Conservation (phyloP, 2,113 vertebrate genomes). For the Rostratula benghalensis region DNA sequence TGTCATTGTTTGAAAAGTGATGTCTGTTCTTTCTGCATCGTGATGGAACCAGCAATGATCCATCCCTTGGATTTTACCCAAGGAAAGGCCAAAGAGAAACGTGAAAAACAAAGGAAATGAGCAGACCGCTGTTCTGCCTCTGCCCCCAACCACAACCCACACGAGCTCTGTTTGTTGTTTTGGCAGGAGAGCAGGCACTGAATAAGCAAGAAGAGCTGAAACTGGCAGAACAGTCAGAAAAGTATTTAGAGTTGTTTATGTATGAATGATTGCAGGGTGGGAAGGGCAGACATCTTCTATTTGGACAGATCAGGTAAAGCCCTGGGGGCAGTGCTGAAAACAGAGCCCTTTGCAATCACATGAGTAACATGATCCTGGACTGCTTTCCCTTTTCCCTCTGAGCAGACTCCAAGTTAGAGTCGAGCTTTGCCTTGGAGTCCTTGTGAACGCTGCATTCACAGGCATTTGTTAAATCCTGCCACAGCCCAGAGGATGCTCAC, state of each 20-base stretch:
- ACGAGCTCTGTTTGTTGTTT: conserved; percentile 34
- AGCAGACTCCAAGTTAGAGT: conserved; percentile 18
- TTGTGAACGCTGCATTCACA: background rate
- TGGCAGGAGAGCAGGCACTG: conserved; percentile 21
- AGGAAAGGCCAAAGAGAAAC: conserved; percentile 48
- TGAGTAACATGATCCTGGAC: conserved; percentile 50
- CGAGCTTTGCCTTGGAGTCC: conserved; percentile 14
- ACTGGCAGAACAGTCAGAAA: conserved; percentile 40
- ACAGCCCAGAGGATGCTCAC: conserved; percentile 36
- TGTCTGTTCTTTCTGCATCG: conserved; percentile 21
- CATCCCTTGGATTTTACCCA: conserved; percentile 47
- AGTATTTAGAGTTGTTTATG: conserved; percentile 62
- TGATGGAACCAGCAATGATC: conserved; percentile 51
- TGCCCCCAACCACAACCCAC: conserved; percentile 46
- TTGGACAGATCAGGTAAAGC: conserved; percentile 60
- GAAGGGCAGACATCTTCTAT: conserved; percentile 45
- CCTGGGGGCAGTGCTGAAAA: conserved; percentile 2
- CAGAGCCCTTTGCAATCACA: conserved; percentile 27
- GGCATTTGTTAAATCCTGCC: conserved; percentile 33
- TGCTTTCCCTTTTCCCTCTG: conserved; percentile 21
- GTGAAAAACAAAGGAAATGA: conserved; percentile 47
- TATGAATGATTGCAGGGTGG: conserved; percentile 56
- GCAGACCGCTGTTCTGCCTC: conserved; percentile 23
- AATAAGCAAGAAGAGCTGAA: conserved; percentile 51
- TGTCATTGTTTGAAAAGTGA: conserved; percentile 59